These are phyloP conservation scores for Drosophila kuntzei DNA, from an alignment of 2,888 invertebrate species.

Conservation along the genomic window DNA sequence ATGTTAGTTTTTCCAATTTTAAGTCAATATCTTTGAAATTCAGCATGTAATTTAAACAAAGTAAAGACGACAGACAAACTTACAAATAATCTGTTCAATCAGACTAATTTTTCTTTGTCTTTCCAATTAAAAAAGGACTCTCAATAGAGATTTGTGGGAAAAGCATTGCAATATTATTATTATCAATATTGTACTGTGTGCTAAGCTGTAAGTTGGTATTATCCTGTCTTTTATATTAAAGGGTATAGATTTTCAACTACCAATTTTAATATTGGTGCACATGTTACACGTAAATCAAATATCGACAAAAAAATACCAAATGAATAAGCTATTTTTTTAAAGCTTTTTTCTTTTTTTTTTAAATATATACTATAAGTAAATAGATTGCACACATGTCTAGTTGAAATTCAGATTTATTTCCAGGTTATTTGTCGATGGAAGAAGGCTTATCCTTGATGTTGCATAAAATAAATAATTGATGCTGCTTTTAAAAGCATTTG, in stretches of 20 bases:
- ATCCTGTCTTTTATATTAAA: neutral
- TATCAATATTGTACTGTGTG: neutral
- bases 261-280: slow-evolving; percentile 14
- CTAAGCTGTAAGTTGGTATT: neutral
- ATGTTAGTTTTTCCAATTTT: too few species aligned
- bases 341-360: slow-evolving; percentile 1
- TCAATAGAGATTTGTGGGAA: neutral
- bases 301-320: neutral
- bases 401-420: slow-evolving; percentile 5
- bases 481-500: neutral
- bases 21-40: too few species aligned
- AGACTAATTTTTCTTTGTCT: too few species aligned
- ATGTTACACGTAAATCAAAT: slow-evolving; percentile 13
- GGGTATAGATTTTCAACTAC: slow-evolving; percentile 6
- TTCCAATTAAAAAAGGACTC: neutral
- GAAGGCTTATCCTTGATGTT: neutral
- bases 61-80: too few species aligned
- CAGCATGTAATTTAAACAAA: too few species aligned
- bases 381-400: slow-evolving; percentile 1
- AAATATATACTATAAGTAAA: slow-evolving; percentile 5
- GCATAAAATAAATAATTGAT: neutral
- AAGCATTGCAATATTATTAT: neutral
- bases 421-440: neutral
- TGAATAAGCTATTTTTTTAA: neutral
- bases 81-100: too few species aligned